Evolutionary conservation across 2,797 vertebrate genomes (phyloP).

Genomic region (Cyprinella venusta): DNA sequence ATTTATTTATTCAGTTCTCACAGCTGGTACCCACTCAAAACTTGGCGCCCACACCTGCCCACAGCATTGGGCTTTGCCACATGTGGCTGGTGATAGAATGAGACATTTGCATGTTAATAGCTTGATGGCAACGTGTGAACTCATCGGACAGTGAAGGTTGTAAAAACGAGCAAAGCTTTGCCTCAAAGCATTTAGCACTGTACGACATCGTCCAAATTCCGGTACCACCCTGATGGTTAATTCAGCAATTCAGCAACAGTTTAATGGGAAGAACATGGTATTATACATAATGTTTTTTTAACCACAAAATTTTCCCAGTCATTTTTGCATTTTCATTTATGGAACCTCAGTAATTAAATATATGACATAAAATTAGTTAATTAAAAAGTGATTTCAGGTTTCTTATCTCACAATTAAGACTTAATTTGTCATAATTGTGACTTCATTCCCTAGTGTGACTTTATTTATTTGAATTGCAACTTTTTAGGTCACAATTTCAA

Average conservation of each 20-base stretch:
- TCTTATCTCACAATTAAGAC: background rate
- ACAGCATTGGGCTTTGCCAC: conserved; percentile 25
- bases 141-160: conserved; percentile 22
- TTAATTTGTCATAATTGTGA: background rate
- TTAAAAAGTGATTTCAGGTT: background rate
- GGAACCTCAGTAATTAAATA: background rate
- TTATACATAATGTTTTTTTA: background rate
- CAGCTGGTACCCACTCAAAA: conserved; percentile 24
- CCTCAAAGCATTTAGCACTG: background rate
- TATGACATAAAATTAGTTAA: background rate
- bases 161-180: background rate
- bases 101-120: conserved; percentile 42
- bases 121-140: conserved; percentile 31
- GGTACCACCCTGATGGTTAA: background rate
- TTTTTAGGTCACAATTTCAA: background rate
- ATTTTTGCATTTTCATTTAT: background rate
- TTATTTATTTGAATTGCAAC: background rate
- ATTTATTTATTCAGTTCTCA: conserved; percentile 23
- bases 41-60: conserved; percentile 11
- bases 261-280: background rate
- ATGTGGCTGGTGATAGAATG: conserved; percentile 40
- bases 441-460: background rate
- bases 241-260: background rate
- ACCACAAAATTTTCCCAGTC: background rate
- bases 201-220: background rate